These are phyloP conservation scores for Anoplopoma fimbria DNA, from an alignment of 2,113 vertebrate species.

Conservation along the genomic window DNA sequence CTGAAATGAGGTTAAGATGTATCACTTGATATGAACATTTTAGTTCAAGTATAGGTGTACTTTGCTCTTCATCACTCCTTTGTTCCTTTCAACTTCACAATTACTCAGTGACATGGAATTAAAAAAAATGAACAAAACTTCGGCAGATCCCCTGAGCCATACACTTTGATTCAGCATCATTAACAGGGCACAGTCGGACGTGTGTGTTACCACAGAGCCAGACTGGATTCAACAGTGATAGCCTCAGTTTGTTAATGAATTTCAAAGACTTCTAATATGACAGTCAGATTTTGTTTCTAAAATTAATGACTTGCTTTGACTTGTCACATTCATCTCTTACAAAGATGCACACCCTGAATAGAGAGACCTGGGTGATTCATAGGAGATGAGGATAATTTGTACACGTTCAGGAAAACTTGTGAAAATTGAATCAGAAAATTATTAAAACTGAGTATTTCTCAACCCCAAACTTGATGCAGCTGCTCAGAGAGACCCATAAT, in stretches of 20 bases:
- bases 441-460: constrained; percentile 1
- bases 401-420: not conserved
- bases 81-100: constrained; percentile 29
- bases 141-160: not conserved
- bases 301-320: not conserved
- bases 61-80: constrained; percentile 1
- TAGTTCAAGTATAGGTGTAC: not conserved
- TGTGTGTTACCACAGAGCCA: constrained; percentile 16
- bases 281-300: not conserved
- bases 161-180: constrained; percentile 24
- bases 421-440: not conserved
- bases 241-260: not conserved
- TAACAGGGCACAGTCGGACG: constrained; percentile 14
- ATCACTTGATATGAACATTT: constrained; percentile 19
- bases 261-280: not conserved
- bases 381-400: not conserved
- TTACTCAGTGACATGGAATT: constrained; percentile 16
- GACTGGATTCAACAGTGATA: constrained; percentile 14
- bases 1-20: not conserved
- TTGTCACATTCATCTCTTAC: not conserved
- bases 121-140: constrained; percentile 7
- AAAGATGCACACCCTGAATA: no score
- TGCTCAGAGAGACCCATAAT: constrained; percentile 38
- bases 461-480: not conserved
- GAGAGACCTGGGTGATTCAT: not conserved